Evolutionary conservation across 2,797 vertebrate genomes (phyloP), one percentile per base, ranked within the genome.

Genomic region (Vespertilio murinus): DNA sequence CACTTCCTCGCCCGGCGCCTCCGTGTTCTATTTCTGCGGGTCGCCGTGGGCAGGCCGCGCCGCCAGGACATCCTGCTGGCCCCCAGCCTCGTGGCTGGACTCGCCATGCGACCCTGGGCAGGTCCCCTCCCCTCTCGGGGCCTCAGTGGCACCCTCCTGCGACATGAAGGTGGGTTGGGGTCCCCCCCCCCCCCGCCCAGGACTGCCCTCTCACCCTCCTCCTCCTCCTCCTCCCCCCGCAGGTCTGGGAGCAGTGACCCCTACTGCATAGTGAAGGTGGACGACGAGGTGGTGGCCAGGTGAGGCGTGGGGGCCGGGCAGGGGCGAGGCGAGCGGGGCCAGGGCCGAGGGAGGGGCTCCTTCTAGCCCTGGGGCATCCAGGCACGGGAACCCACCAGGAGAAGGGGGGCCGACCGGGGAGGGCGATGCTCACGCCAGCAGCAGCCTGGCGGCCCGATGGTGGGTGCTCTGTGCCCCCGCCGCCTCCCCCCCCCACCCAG

Each of bases 161-260:
- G 5, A 18, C 8, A 13, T 0, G 23, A 56, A 33, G 64, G 56
- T 56, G 12, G 13, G 7, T 11, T 22, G 18, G 84, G 40, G 10
- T 13, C 13, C 20, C 33, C 1, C 1, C 56, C 23, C 14, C n/a
- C 5, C 40, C 33, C 1, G 1, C 56, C 23, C 14, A 0, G 2
- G 20, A 10, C 70, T 78, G 61, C 14, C 65, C 8, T 0, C 0
- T 0, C 14, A 14, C 18, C n/a, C 18, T 33, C 18, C 59, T 30
- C 33, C 30, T 40, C 67, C 40, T 79, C n/a, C 18, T 33, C 18
- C 59, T 30, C 33, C 30, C 38, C 67, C 40, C 79, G 16, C 91
- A 99, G 99, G 91, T 99, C 99, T 0, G 99, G 99, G 67, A 99
- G 99, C 97, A 99, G 99, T 47, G 99, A 99, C 97, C 99, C 99